phyloP scores from a whole-genome alignment of 2,888 invertebrate genomes.

The Drosophila nigritarsus region DNA sequence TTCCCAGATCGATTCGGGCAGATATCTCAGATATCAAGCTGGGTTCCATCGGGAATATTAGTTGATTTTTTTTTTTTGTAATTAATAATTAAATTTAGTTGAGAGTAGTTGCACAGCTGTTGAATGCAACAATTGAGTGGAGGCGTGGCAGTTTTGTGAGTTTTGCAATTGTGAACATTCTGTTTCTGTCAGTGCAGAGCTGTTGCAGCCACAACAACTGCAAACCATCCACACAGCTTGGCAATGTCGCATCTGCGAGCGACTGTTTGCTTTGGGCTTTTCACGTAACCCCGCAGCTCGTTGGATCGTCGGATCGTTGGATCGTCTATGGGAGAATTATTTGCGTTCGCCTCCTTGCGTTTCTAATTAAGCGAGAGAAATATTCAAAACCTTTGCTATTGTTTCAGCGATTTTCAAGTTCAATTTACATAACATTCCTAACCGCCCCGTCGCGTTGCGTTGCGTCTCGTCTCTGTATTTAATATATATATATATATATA shows the following conservation, averaged over 20 bases:
- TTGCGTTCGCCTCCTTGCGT: conserved; percentile 77
- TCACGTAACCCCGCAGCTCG: conserved; percentile 31
- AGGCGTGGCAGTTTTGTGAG: not conserved
- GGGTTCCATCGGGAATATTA: not conserved
- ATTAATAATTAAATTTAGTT: not conserved
- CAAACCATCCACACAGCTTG: conserved; percentile 21
- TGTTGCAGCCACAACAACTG: conserved; percentile 10
- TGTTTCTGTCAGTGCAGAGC: not conserved
- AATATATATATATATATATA: not conserved
- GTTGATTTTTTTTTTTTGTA: not conserved
- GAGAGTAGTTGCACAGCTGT: not conserved
- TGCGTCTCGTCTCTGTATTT: conserved; percentile 36
- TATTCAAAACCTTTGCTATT: conserved; percentile 82
- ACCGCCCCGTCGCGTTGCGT: conserved; percentile 51
- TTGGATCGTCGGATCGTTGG: not conserved
- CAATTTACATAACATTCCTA: conserved; percentile 80
- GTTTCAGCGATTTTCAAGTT: conserved; percentile 77
- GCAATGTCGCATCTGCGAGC: conserved; percentile 41
- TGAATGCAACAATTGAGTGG: not conserved
- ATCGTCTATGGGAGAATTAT: conserved; percentile 58
- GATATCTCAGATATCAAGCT: not conserved
- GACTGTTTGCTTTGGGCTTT: conserved; percentile 22
- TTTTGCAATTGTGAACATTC: not conserved
- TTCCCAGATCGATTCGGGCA: not conserved
- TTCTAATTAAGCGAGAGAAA: conserved; percentile 82